These are phyloP conservation scores for Pinctada fucata DNA, from an alignment of 2,888 invertebrate genomes.

Conservation along the genomic window DNA sequence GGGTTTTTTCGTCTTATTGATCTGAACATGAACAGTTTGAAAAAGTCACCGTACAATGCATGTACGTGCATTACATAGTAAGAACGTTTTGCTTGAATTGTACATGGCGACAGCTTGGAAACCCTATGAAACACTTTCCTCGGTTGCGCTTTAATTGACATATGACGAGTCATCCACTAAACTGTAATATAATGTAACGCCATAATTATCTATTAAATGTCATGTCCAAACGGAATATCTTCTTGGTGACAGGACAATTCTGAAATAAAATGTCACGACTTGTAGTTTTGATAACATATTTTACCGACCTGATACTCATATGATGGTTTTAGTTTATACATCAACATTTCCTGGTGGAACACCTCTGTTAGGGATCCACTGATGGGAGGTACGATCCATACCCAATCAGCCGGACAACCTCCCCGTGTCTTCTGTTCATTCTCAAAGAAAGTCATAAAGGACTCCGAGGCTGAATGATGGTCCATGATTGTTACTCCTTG, in stretches of 20 bases:
- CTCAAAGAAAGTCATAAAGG: constrained; percentile 95
- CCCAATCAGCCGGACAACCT: constrained; percentile 91
- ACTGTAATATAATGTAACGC: not conserved
- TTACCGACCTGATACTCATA: constrained; percentile 90
- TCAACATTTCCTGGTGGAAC: constrained; percentile 79
- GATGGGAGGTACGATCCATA: constrained; percentile 79
- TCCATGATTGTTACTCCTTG: constrained; percentile 95
- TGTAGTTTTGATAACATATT: not conserved
- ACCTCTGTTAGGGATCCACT: constrained; percentile 79
- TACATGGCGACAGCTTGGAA: too few species aligned
- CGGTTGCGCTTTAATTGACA: too few species aligned
- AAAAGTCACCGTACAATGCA: too few species aligned
- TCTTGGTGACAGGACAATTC: not conserved
- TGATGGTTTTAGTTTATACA: constrained; percentile 78
- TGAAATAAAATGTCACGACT: too few species aligned
- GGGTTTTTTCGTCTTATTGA: too few species aligned
- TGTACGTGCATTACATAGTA: too few species aligned
- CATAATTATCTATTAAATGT: not conserved
- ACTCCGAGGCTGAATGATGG: constrained; percentile 94
- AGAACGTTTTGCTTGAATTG: too few species aligned
- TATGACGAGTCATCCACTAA: too few species aligned
- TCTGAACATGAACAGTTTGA: too few species aligned
- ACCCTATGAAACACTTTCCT: too few species aligned
- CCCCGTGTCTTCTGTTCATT: constrained; percentile 87
- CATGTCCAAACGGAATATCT: not conserved